Conservation (phyloP, 2,113 vertebrate genomes). For the Mola mola region DNA sequence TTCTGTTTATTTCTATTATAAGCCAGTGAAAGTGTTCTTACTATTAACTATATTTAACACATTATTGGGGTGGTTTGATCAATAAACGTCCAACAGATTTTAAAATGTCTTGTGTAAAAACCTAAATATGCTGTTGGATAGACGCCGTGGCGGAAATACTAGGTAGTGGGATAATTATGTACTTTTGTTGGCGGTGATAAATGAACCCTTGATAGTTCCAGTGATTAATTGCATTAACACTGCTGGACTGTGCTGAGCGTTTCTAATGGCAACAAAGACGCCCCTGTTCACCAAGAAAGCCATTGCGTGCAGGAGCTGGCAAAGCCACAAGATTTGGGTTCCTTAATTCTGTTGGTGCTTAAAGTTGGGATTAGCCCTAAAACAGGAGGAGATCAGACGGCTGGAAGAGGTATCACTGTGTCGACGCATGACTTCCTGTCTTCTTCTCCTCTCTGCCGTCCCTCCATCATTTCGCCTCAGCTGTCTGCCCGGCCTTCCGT, state of each 20-base stretch:
- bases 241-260: background rate
- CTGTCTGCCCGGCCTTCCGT: background rate
- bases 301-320: conserved; percentile 37
- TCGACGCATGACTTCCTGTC: conserved; percentile 20
- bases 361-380: conserved; percentile 56
- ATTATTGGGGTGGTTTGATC: no score
- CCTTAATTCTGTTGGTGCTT: conserved; percentile 49
- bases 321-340: conserved; percentile 37
- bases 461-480: background rate
- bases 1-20: no score
- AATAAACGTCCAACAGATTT: no score
- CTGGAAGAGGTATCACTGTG: conserved; percentile 26
- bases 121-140: no score
- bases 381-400: conserved; percentile 64
- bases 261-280: conserved; percentile 4
- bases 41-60: no score
- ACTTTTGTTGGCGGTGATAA: no score
- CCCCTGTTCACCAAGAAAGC: conserved; percentile 18
- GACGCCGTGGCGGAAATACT: no score
- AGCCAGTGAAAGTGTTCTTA: no score
- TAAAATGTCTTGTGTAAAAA: no score
- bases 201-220: background rate
- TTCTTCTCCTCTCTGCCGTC: background rate
- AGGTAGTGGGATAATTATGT: no score
- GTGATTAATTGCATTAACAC: background rate